Conservation (phyloP, 2,888 invertebrate species). For the Eubasilissa splendida region DNA sequence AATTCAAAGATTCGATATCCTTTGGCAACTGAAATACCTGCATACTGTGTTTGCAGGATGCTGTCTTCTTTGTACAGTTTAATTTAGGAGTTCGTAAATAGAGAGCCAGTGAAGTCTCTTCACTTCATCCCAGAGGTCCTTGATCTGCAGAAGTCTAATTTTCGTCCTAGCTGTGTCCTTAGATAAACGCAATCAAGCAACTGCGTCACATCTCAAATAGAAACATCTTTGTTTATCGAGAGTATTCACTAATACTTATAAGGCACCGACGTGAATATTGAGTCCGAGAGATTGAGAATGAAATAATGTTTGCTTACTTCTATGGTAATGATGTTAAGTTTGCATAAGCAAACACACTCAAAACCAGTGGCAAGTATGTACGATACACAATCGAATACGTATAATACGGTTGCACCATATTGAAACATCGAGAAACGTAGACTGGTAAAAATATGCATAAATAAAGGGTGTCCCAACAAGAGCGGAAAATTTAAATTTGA, state of each 20-base stretch:
- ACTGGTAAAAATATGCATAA: no score
- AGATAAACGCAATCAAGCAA: not conserved
- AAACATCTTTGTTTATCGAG: not conserved
- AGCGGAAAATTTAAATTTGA: no score
- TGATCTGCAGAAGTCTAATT: slow-evolving; percentile 2
- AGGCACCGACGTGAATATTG: not conserved
- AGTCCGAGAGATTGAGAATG: slow-evolving; percentile 8
- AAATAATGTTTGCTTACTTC: not conserved
- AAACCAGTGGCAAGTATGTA: no score
- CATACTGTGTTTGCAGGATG: not conserved
- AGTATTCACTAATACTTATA: not conserved
- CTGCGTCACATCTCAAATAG: not conserved
- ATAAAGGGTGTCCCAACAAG: no score
- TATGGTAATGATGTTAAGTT: no score
- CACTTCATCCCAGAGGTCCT: not conserved
- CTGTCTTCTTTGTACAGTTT: slow-evolving; percentile 51
- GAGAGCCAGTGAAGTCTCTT: not conserved
- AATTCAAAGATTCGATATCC: no score
- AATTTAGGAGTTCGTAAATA: slow-evolving; percentile 43
- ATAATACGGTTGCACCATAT: no score
- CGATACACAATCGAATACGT: no score
- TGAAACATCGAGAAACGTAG: no score
- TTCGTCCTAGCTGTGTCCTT: not conserved
- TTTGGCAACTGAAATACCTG: no score
- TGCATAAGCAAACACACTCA: no score